Conservation (phyloP, 2,797 vertebrate genomes). For the Babyrousa celebensis region DNA sequence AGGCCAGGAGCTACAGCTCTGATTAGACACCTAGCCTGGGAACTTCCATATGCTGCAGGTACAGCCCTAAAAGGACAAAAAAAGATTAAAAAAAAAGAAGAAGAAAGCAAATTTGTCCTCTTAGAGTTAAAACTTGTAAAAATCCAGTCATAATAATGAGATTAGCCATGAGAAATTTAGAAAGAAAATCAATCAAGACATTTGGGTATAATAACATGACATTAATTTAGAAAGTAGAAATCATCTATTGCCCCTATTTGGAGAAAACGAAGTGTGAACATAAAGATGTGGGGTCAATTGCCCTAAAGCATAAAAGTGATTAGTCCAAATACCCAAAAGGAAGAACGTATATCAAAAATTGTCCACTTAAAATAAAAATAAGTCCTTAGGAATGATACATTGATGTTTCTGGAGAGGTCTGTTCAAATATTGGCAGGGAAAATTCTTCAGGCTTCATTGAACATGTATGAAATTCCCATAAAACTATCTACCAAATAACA, state of each 20-base stretch:
- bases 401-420: background rate
- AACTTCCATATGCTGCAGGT: too few species aligned
- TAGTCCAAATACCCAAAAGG: background rate
- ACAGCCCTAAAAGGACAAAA: too few species aligned
- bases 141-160: background rate
- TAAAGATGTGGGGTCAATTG: background rate
- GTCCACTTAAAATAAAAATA: background rate
- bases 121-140: background rate
- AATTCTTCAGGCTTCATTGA: background rate
- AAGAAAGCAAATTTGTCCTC: background rate
- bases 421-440: background rate
- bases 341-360: background rate
- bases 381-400: background rate
- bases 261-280: background rate
- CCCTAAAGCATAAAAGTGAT: background rate
- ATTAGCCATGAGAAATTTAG: background rate
- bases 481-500: background rate
- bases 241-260: background rate
- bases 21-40: too few species aligned
- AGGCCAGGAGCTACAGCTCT: too few species aligned
- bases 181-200: background rate
- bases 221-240: background rate
- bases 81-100: too few species aligned
- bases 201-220: background rate
- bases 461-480: background rate